phyloP scores from a whole-genome alignment of 2,113 vertebrate genomes.

The Onychostruthus taczanowskii region DNA sequence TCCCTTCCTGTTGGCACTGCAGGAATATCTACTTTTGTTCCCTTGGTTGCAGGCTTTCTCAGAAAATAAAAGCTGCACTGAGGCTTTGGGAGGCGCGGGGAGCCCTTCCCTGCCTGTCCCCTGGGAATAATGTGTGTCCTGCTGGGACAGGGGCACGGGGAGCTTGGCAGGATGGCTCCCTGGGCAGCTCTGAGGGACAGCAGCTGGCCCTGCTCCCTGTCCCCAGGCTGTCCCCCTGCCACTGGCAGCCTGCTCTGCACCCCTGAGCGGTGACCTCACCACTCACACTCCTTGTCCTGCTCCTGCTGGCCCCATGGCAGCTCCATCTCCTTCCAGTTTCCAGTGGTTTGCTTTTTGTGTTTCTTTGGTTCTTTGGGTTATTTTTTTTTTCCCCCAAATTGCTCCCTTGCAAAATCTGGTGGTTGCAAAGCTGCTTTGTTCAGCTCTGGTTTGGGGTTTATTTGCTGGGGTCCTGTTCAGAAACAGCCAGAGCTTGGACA shows the following conservation, averaged over 20 bases:
- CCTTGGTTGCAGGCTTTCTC: neutral
- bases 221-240: neutral
- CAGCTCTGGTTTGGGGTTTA: neutral
- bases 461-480: neutral
- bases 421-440: constrained; percentile 24
- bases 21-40: neutral
- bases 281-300: neutral
- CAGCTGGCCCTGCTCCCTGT: neutral
- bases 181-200: neutral
- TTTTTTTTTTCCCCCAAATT: neutral
- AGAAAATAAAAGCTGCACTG: neutral
- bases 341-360: neutral
- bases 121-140: neutral
- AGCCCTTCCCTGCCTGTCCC: neutral
- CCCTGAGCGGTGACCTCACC: neutral
- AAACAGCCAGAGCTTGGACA: neutral
- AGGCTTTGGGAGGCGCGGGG: neutral
- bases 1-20: neutral
- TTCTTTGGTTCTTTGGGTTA: neutral
- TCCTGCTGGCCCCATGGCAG: neutral
- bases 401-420: neutral
- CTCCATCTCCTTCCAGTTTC: neutral
- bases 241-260: neutral
- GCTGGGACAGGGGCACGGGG: neutral
- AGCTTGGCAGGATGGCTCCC: neutral